Evolutionary conservation across 2,888 invertebrate genomes (phyloP).

Genomic region (Idaea biselata): DNA sequence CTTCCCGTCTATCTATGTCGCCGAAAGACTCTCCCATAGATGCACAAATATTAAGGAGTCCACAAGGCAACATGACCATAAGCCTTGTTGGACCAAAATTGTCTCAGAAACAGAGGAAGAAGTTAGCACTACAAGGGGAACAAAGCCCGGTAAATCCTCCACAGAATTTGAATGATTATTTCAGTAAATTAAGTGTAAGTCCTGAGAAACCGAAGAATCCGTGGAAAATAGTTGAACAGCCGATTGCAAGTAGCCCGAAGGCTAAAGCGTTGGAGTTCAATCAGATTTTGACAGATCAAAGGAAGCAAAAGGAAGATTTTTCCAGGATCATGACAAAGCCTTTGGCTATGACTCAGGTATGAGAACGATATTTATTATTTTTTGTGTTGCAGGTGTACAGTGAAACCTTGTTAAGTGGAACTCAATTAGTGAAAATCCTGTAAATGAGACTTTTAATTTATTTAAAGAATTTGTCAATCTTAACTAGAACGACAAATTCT

Average conservation of each 20-base stretch:
- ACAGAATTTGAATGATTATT: conserved; percentile 53
- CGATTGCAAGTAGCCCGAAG: conserved; percentile 62
- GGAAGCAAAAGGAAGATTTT: conserved; percentile 85
- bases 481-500: no score
- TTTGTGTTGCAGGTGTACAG: background rate
- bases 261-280: conserved; percentile 61
- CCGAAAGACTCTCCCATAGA: conserved; percentile 52
- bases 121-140: conserved; percentile 74
- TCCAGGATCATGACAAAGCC: conserved; percentile 87
- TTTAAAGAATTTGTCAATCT: no score
- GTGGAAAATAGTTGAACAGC: conserved; percentile 60
- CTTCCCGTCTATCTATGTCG: conserved; percentile 58
- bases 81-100: conserved; percentile 77
- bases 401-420: no score
- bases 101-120: conserved; percentile 84
- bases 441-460: background rate
- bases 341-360: conserved; percentile 87
- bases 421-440: no score
- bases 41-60: conserved; percentile 47
- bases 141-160: conserved; percentile 20
- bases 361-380: background rate
- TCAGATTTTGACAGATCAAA: conserved; percentile 86
- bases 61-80: conserved; percentile 60
- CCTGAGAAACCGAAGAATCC: conserved; percentile 76
- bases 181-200: conserved; percentile 52